A percentile compares a stretch with the other conserved stretches of the same genome.
phyloP scores from a whole-genome alignment of 1,140 invertebrate species.

The Chlorops oryzae region DNA sequence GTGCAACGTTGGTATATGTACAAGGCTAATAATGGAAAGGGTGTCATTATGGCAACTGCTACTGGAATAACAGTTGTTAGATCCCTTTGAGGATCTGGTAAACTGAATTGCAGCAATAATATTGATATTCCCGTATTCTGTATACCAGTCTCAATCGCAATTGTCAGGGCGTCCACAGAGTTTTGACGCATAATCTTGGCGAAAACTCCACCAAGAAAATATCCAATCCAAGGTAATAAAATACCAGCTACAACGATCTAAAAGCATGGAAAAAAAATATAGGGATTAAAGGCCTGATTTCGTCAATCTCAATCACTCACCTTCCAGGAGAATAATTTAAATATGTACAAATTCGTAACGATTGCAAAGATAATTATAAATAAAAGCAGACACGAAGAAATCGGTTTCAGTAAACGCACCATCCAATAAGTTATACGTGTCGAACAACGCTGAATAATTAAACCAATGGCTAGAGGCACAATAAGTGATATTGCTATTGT shows the following conservation, averaged over 20 bases:
- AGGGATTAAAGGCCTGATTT: not conserved
- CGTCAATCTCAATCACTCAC: conserved; percentile 50
- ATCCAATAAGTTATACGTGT: conserved; percentile 63
- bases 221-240: conserved; percentile 80
- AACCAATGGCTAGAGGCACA: conserved; percentile 72
- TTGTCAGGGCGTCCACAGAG: conserved; percentile 65
- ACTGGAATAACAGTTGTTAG: conserved; percentile 80
- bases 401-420: conserved; percentile 73
- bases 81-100: conserved; percentile 67
- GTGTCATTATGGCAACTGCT: conserved; percentile 84
- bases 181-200: conserved; percentile 57
- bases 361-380: conserved; percentile 87
- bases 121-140: conserved; percentile 90
- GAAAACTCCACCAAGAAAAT: conserved; percentile 61
- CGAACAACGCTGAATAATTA: conserved; percentile 61
- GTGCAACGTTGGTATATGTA: conserved; percentile 50
- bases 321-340: conserved; percentile 80
- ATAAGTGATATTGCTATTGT: conserved; percentile 69
- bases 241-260: conserved; percentile 75
- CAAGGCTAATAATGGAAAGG: conserved; percentile 68
- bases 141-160: conserved; percentile 84
- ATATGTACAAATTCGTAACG: conserved; percentile 82
- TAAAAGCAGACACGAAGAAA: conserved; percentile 72
- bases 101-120: conserved; percentile 67
- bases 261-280: not conserved